Percentiles rank a stretch among this genome's conserved stretches.
Evolutionary conservation across 2,888 invertebrate species (phyloP).

Genomic region (Drosophila anomalipes): DNA sequence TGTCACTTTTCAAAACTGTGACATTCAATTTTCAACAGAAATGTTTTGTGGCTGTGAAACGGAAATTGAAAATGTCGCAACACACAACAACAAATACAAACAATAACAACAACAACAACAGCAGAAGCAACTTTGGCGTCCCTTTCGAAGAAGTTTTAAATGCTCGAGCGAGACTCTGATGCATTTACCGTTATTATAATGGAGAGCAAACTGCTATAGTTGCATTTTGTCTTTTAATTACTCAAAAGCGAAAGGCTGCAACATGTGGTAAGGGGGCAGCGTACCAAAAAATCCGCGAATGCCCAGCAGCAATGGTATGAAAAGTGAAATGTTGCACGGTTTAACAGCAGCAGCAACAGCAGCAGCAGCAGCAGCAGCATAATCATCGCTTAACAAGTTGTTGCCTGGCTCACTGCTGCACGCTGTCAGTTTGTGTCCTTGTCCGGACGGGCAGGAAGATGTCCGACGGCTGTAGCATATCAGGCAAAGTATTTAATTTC

Average conservation of each 20-base stretch:
- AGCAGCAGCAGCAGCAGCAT: slow-evolving; percentile 13
- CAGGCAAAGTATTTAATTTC: slow-evolving; percentile 81
- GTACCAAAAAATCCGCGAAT: background rate
- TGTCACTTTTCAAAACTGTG: slow-evolving; percentile 68
- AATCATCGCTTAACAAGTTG: slow-evolving; percentile 63
- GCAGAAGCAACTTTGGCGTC: slow-evolving; percentile 3
- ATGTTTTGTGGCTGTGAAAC: slow-evolving; percentile 65
- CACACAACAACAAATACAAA: slow-evolving; percentile 1
- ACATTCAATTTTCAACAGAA: slow-evolving; percentile 75
- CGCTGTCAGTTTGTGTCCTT: slow-evolving; percentile 38
- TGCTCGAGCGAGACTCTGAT: background rate
- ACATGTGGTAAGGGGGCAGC: slow-evolving; percentile 22
- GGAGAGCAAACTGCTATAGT: slow-evolving; percentile 51
- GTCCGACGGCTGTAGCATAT: slow-evolving; percentile 67
- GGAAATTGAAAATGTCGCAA: slow-evolving; percentile 76
- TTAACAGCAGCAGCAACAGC: slow-evolving; percentile 23
- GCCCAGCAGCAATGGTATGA: slow-evolving; percentile 30
- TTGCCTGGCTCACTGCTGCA: slow-evolving; percentile 41
- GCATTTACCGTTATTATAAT: slow-evolving; percentile 49
- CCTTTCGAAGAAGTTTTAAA: slow-evolving; percentile 29
- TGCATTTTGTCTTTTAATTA: slow-evolving; percentile 63
- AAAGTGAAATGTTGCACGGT: slow-evolving; percentile 68
- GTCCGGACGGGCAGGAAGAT: background rate
- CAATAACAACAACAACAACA: background rate
- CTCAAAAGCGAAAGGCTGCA: slow-evolving; percentile 45